A percentile compares a stretch with the other conserved stretches of the same genome.
Evolutionary conservation across 2,113 vertebrate genomes (phyloP).

Genomic region (Hyla sarda): DNA sequence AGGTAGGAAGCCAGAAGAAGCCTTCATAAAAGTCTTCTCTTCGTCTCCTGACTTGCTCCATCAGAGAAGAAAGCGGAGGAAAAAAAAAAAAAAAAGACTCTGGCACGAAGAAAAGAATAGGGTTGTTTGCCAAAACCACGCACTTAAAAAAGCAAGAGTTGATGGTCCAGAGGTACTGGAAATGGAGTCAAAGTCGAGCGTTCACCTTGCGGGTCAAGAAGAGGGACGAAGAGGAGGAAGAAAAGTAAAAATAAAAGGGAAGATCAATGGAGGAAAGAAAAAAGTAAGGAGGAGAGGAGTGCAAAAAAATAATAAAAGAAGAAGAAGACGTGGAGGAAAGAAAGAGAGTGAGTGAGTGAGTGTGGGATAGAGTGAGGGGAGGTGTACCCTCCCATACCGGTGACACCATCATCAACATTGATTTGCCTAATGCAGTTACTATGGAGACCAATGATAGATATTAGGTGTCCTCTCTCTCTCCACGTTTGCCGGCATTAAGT

Average conservation of each 20-base stretch:
- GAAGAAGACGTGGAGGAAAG: conserved; percentile 6
- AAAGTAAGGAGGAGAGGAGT: conserved; percentile 54
- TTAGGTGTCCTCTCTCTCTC: conserved; percentile 72
- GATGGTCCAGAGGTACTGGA: conserved; percentile 45
- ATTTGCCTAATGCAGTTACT: conserved; percentile 84
- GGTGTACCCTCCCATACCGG: conserved; percentile 74
- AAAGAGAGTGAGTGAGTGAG: conserved; percentile 44
- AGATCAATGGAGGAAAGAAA: neutral
- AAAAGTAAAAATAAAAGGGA: no score
- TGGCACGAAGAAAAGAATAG: conserved; percentile 43
- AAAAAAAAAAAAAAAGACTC: conserved; percentile 30
- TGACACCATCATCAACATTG: conserved; percentile 79
- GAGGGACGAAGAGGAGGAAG: neutral
- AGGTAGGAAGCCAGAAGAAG: conserved; percentile 13
- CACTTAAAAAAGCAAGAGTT: conserved; percentile 51
- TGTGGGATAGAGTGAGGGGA: conserved; percentile 60
- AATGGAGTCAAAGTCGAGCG: conserved; percentile 41
- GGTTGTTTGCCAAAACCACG: conserved; percentile 55
- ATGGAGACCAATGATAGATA: conserved; percentile 74
- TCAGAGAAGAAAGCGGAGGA: neutral
- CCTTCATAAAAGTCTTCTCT: conserved; percentile 32
- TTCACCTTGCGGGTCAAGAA: conserved; percentile 37
- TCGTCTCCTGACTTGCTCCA: conserved; percentile 23
- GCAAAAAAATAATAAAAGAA: conserved; percentile 22
- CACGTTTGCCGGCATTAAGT: conserved; percentile 56